Percentiles rank a stretch among this genome's conserved stretches.
phyloP scores from a whole-genome alignment of 2,888 invertebrate genomes.

The Bugulina stolonifera region DNA sequence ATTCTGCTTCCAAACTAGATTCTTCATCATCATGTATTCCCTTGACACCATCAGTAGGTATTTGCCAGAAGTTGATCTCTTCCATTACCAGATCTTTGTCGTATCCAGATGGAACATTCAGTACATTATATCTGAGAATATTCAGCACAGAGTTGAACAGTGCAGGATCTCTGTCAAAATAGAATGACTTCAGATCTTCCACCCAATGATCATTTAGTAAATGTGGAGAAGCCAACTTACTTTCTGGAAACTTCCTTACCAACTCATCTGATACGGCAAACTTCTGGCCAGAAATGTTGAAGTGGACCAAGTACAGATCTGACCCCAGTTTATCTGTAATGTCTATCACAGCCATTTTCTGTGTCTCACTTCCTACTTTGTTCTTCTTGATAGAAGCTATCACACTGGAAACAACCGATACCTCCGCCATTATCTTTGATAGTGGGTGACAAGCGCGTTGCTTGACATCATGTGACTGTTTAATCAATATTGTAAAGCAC shows the following conservation, averaged over 20 bases:
- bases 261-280: neutral
- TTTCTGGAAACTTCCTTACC: neutral
- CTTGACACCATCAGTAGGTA: neutral
- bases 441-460: no score
- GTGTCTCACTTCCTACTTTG: neutral
- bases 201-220: neutral
- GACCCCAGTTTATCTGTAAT: neutral
- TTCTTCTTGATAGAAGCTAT: neutral
- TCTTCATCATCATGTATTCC: neutral
- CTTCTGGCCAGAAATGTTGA: slow-evolving; percentile 15
- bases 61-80: neutral
- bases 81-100: slow-evolving; percentile 12
- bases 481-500: no score
- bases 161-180: slow-evolving; percentile 19
- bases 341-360: neutral
- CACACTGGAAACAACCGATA: neutral
- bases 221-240: neutral
- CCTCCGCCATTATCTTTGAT: neutral
- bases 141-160: slow-evolving; percentile 9
- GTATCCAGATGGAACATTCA: slow-evolving; percentile 13
- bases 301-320: neutral
- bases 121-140: slow-evolving; percentile 11
- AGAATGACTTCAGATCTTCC: neutral
- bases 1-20: neutral
- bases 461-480: no score